A percentile compares a stretch with the other conserved stretches of the same genome.
These are phyloP conservation scores for Chymomyza fuscimana DNA, from an alignment of 2,888 invertebrate species.

Conservation along the genomic window DNA sequence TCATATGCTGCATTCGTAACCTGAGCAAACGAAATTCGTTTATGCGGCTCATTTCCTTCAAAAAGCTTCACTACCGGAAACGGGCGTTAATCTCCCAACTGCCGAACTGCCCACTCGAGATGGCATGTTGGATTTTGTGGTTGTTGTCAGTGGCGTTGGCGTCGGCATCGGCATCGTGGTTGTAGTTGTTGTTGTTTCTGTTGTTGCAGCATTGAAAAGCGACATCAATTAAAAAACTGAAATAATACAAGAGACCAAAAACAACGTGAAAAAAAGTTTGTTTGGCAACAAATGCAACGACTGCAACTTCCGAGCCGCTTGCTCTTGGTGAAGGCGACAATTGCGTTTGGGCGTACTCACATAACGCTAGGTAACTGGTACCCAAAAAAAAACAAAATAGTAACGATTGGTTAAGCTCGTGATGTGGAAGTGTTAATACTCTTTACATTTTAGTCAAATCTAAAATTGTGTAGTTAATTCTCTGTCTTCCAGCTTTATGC, in stretches of 20 bases:
- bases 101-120: slow-evolving; percentile 41
- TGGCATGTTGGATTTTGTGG: slow-evolving; percentile 24
- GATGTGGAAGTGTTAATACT: too few relatives aligned
- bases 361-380: background rate
- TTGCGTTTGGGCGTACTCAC: slow-evolving; percentile 62
- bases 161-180: slow-evolving; percentile 7
- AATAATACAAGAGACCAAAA: slow-evolving; percentile 12
- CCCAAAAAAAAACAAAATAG: too few relatives aligned
- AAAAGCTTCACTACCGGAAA: slow-evolving; percentile 45
- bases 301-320: background rate
- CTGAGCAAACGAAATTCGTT: slow-evolving; percentile 21
- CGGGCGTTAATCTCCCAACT: slow-evolving; percentile 44
- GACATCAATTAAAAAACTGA: slow-evolving; percentile 62
- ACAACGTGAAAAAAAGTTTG: background rate
- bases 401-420: too few relatives aligned
- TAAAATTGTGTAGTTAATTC: too few relatives aligned
- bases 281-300: background rate
- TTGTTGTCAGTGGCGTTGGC: slow-evolving; percentile 20
- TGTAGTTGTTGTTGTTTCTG: background rate
- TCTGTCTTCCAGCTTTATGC: too few relatives aligned
- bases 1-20: too few relatives aligned
- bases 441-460: too few relatives aligned
- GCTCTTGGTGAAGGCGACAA: slow-evolving; percentile 48
- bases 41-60: slow-evolving; percentile 35
- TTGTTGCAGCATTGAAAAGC: slow-evolving; percentile 23